These are phyloP conservation scores for Ammospiza maritima DNA, from an alignment of 2,797 vertebrate species.

Conservation along the genomic window DNA sequence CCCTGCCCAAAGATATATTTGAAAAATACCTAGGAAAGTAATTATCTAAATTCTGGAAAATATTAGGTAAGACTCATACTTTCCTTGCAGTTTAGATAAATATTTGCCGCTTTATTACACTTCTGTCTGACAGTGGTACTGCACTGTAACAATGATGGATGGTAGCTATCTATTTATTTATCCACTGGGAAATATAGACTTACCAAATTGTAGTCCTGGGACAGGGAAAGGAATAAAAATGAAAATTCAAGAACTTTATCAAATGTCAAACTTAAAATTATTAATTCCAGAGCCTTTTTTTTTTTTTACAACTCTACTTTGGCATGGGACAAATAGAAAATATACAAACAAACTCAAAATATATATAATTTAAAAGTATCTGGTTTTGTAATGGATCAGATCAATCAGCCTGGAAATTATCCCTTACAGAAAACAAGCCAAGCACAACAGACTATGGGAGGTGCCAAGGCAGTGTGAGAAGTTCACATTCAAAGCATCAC, in stretches of 20 bases:
- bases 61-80: neutral
- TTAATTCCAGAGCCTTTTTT: neutral
- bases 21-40: neutral
- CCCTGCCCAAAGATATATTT: neutral
- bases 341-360: neutral
- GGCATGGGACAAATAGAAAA: neutral
- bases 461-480: neutral
- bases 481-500: neutral
- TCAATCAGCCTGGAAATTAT: neutral
- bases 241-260: neutral
- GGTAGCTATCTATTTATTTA: neutral
- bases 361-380: neutral
- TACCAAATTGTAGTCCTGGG: neutral
- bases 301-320: neutral
- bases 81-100: constrained; percentile 4
- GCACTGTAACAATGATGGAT: neutral
- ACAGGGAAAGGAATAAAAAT: neutral
- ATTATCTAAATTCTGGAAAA: neutral
- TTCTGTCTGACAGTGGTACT: neutral
- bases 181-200: constrained; percentile 21
- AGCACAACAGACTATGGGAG: neutral
- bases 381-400: neutral
- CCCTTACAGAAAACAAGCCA: neutral
- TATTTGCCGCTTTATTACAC: constrained; percentile 15
- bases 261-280: neutral